A percentile compares a stretch with the other conserved stretches of the same genome.
These are phyloP conservation scores for Rhodinocichla rosea DNA, from an alignment of 2,113 vertebrate species.

Conservation along the genomic window DNA sequence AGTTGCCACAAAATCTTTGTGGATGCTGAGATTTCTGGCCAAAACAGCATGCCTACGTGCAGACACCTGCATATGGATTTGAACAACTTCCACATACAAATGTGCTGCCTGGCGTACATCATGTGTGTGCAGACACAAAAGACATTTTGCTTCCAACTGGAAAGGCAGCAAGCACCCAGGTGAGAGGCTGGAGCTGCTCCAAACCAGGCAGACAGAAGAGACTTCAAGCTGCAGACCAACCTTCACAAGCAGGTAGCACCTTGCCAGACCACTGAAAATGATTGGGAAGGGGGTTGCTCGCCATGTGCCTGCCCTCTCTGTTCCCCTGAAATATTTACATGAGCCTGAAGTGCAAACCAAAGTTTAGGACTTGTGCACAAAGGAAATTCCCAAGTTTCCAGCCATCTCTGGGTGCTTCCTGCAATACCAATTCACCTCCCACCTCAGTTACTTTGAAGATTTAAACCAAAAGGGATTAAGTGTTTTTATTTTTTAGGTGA, in stretches of 20 bases:
- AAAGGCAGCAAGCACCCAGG: not conserved
- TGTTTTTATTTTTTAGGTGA: not conserved
- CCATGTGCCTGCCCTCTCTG: too few species aligned
- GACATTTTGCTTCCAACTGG: not conserved
- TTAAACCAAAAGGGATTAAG: not conserved
- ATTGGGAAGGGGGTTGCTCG: not conserved
- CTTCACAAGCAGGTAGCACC: not conserved
- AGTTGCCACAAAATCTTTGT: not conserved
- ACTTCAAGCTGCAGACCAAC: not conserved
- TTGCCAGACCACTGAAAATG: not conserved
- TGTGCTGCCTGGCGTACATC: rapidly evolving
- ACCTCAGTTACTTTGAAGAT: not conserved
- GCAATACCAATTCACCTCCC: not conserved
- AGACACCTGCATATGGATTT: not conserved
- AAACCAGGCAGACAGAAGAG: not conserved
- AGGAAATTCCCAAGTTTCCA: not conserved
- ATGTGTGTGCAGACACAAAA: rapidly evolving
- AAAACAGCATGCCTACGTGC: not conserved
- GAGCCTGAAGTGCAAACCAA: not conserved
- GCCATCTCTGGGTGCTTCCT: rapidly evolving
- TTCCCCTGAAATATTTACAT: not conserved
- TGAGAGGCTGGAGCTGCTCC: not conserved
- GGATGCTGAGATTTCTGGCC: not conserved
- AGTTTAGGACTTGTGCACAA: not conserved
- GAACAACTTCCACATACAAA: not conserved